Conservation (phyloP, 2,888 invertebrate species). For the Patella depressa region DNA sequence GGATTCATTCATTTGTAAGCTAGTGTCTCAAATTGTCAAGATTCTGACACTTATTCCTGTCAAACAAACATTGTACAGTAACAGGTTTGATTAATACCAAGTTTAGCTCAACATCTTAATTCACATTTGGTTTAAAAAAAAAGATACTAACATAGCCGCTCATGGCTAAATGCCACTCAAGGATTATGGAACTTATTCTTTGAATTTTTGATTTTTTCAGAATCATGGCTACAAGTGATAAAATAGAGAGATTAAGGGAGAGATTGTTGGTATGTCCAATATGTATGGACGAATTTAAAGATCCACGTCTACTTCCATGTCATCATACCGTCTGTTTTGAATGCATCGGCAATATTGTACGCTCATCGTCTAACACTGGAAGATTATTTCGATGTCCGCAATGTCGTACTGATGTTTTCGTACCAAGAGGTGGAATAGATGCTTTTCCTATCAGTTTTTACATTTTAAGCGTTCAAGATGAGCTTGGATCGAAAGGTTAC, state of each 20-base stretch:
- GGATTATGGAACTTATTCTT: too few species aligned
- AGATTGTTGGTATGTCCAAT: constrained; percentile 61
- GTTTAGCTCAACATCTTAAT: too few species aligned
- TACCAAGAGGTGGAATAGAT: constrained; percentile 55
- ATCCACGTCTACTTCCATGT: constrained; percentile 61
- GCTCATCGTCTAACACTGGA: constrained; percentile 53
- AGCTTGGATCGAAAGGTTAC: constrained; percentile 52
- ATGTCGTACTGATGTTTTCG: constrained; percentile 52
- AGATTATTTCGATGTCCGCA: constrained; percentile 53
- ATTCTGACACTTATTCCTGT: too few species aligned
- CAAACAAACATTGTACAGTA: too few species aligned
- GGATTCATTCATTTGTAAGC: too few species aligned
- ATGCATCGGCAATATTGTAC: constrained; percentile 53
- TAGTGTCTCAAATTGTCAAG: too few species aligned
- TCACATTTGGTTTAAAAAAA: too few species aligned
- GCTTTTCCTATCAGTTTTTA: constrained; percentile 63
- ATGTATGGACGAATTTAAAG: constrained; percentile 64
- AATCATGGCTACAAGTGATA: constrained; percentile 45
- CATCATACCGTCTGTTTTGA: constrained; percentile 60
- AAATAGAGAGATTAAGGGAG: constrained; percentile 58
- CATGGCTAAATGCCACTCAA: too few species aligned
- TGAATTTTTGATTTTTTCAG: too few species aligned
- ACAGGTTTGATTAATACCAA: too few species aligned
- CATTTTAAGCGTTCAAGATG: constrained; percentile 61
- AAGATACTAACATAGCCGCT: too few species aligned